Base-by-base conservation (phyloP, 2,888 invertebrate species). In the Acrobeloides nanus region DNA sequence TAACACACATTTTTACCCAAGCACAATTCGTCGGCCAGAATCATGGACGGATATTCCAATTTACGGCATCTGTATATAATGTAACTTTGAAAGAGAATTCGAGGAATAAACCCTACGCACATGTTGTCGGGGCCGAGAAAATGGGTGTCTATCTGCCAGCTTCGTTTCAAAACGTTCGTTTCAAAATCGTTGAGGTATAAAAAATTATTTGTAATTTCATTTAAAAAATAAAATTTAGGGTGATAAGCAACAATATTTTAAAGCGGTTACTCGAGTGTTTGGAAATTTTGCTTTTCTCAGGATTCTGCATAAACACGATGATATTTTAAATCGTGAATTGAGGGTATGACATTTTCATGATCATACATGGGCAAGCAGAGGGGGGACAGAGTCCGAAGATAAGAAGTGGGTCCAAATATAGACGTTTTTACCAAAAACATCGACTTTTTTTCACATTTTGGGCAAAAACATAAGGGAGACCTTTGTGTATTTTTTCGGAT, bases 251-350 rank as follows among this genome's bases (percentile, higher is more conserved):
- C 38, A 46, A 33, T 32, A 55, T 15, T 70, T 70, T 57, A 56
- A 56, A 27, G 62, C 69, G 12, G 51, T 61, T 18, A 34, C 60
- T 18, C 46, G 57, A 31, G 52, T 53, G 52, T 84, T 93, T 44
- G 93, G 93, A 31, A 89, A 93, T 78, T 90, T 92, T 79, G 88
- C 87, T 75, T 95, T 95, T 77, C 80, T 93, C 45, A 80, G 85
- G 46, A 82, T 95, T 52, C 81, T 92, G 68, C 89, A 88, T 57
- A 82, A 87, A 73, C 86, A 89, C 51, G 86, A 86, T 34, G 83
- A 83, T 73, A 87, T 89, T 59, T 79, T 95, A 52, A 95, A 95
- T 77, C 82, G 95, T 54, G 95, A 95, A 76, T 82, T 89, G 45
- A 89, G 78, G 79, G 82, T 42, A 79, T 92, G 32, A 10, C 6